phyloP scores from a whole-genome alignment of 2,888 invertebrate species.

The Leptopilina myrica region DNA sequence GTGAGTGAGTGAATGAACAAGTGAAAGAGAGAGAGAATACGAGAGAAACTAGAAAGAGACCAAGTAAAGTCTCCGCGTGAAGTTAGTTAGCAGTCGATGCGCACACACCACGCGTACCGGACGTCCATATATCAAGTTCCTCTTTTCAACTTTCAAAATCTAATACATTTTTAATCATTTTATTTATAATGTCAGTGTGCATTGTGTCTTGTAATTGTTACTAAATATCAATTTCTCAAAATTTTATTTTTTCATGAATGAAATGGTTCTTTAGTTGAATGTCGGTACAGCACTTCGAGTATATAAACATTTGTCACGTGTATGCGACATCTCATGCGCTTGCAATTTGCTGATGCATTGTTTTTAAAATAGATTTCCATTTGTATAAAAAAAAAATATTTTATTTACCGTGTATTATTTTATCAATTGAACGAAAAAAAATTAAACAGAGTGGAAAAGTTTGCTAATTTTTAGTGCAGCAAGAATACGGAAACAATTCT shows the following conservation, averaged over 20 bases:
- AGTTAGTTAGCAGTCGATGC: conserved; percentile 76
- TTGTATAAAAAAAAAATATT: too few relatives aligned
- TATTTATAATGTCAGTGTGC: background rate
- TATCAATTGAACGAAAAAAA: too few relatives aligned
- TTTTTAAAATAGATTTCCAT: background rate
- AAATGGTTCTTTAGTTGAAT: background rate
- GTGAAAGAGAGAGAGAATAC: conserved; percentile 32
- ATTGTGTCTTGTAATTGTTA: background rate
- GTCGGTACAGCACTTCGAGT: background rate
- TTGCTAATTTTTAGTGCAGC: too few relatives aligned
- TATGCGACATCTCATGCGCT: conserved; percentile 1
- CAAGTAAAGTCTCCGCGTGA: conserved; percentile 63
- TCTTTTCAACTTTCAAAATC: background rate
- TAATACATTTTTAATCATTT: background rate
- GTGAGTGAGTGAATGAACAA: conserved; percentile 31
- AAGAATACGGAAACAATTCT: too few relatives aligned
- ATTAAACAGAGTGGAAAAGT: too few relatives aligned
- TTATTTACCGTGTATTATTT: too few relatives aligned
- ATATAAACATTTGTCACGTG: conserved; percentile 33
- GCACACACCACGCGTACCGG: conserved; percentile 74
- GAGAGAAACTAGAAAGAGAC: conserved; percentile 2
- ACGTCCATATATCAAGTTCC: conserved; percentile 58
- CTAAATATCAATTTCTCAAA: too few relatives aligned
- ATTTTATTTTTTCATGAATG: background rate
- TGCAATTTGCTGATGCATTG: background rate